Base-by-base conservation (phyloP, 2,113 vertebrate species). In the Rhinoderma darwinii region DNA sequence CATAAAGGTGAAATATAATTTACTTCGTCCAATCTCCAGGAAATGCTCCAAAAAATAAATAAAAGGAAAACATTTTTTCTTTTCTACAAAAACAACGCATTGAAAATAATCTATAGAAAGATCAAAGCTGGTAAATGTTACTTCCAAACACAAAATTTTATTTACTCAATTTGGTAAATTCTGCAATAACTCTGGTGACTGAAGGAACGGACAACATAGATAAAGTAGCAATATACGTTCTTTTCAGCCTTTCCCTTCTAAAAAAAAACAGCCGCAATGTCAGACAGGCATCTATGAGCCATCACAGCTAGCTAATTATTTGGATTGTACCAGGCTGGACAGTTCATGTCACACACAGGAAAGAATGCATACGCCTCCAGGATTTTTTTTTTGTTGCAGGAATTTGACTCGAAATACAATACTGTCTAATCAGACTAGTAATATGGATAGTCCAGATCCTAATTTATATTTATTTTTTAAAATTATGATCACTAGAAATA, bases 261-360 rank as follows among this genome's bases (percentile, higher is more conserved):
- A 50, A 68, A 9, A 32, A 73, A 39, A 22, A 56, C 7, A 80
- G 32, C 10, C 0, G 39, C 9, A 4, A n/a, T 35, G 61, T 25
- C 1, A n/a, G 74, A 80, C 84, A 70, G 63, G 44, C 70, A 56
- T 75, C 74, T 66, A 68, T 54, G 84, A 66, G 30, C 63, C 76
- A 86, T 86, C 76, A 81, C 85, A 86, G 47, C 85, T 86, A 80
- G 84, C 72, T 86, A 86, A 86, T 86, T 72, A 82, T 47, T 63
- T 79, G 84, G 74, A 86, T 70, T 59, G 70, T 86, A 81, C 85
- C 66, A 72, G 85, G 66, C 76, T 59, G 85, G 77, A 86, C 85
- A 86, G 85, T 77, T 86, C 85, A 81, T 86, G 85, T 73, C 77
- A 82, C 35, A 86, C 27, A 32, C 66, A 74, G 41, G 81, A 73